Percentiles rank a stretch among this genome's conserved stretches.
Evolutionary conservation across 2,888 invertebrate genomes (phyloP).

Genomic region (Xanthia togata): DNA sequence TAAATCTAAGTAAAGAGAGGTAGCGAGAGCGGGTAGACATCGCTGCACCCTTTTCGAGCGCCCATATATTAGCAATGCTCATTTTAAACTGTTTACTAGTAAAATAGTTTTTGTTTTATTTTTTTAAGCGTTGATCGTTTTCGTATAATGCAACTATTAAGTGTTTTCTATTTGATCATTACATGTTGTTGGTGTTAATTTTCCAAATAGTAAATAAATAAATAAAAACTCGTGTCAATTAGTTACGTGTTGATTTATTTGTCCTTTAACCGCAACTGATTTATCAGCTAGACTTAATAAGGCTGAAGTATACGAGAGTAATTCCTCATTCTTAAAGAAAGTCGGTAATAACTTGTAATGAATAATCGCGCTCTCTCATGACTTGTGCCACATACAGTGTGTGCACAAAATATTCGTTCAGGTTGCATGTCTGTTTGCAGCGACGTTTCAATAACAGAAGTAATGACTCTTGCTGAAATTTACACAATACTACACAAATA

Average conservation of each 20-base stretch:
- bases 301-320: neutral
- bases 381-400: neutral
- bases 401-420: constrained; percentile 50
- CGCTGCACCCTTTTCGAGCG: neutral
- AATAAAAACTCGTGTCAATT: neutral
- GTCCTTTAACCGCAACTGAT: neutral
- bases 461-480: constrained; percentile 43
- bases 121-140: neutral
- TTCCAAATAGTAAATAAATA: neutral
- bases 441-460: constrained; percentile 50
- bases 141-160: neutral
- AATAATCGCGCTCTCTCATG: neutral
- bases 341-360: neutral
- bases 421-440: constrained; percentile 35
- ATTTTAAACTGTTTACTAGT: neutral
- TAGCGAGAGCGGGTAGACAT: neutral
- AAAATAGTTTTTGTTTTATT: neutral
- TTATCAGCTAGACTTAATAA: neutral
- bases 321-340: neutral
- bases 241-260: neutral
- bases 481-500: constrained; percentile 39
- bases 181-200: neutral
- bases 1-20: neutral
- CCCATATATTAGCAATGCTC: neutral
- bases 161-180: neutral